Base-by-base conservation (phyloP, 2,888 invertebrate genomes). In the Autographa gamma region DNA sequence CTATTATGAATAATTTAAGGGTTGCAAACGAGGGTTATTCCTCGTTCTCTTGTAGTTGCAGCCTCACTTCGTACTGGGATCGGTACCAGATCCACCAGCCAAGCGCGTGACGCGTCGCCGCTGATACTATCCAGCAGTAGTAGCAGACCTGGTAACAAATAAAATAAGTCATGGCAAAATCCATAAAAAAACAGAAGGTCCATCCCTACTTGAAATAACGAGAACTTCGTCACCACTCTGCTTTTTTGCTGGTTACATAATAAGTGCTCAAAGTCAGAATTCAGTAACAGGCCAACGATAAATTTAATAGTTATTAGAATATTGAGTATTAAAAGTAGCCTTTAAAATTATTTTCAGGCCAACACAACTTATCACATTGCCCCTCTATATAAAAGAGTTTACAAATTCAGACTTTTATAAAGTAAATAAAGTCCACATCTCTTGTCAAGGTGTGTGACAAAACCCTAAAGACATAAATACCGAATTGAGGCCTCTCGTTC, bases 11-110 rank as follows among this genome's bases (percentile, higher is more conserved):
- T 38, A 48, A 65, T 65, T 71, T 61, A 58, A 64, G 38, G 13
- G 32, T 14, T 9, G 25, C 16, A 4, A 60, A 14, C n/a, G 18
- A 16, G 16, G 9, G 38, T 71, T 56, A 77, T 48, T 89, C 89
- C 43, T 88, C 87, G 73, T 66, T 86, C 48, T 87, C 88, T 11
- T 90, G 88, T 9, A 93, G 67, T 62, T 93, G 88, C 1, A 95
- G 88, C 41, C 93, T 85, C 6, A 95, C 94, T 84, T 95, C 95
- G 74, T 95, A 95, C 76, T 95, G 95, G 0, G 95, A 92, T 1
- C 94, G 86, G 80, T 95, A 95, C 95, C 95, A 95, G 19, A 95
- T 90, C 95, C 95, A 95, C 95, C 95, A 95, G 62, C 93, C 93
- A 0, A 95, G 90, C 0, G 95, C 94, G 77, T 95, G 95, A 0